Evolutionary conservation across 2,113 vertebrate genomes (phyloP).

Genomic region (Laticauda laticaudata): DNA sequence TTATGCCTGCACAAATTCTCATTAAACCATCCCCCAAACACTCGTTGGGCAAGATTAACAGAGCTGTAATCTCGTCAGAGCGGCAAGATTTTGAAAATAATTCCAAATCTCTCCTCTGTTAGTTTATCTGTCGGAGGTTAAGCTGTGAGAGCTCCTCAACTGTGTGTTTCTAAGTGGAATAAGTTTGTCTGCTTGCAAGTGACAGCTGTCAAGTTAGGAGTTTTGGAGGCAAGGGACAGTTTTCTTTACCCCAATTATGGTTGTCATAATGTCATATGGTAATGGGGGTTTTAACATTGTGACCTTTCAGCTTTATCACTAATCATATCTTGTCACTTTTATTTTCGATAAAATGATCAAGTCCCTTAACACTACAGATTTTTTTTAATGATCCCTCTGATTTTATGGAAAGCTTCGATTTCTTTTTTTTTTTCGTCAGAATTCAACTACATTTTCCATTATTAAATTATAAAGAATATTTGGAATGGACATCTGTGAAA

Average conservation of each 20-base stretch:
- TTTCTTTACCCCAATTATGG: neutral
- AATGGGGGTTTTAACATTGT: neutral
- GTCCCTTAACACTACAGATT: neutral
- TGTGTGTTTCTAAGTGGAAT: neutral
- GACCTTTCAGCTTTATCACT: neutral
- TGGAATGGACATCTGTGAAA: neutral
- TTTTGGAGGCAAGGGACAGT: neutral
- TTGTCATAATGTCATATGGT: neutral
- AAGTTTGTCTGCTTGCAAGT: neutral
- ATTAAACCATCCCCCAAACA: conserved; percentile 29
- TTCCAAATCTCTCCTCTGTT: conserved; percentile 30
- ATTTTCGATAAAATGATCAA: neutral
- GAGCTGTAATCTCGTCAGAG: conserved; percentile 11
- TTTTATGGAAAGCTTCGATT: neutral
- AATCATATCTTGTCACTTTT: neutral
- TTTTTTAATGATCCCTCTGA: neutral
- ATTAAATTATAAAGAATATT: neutral
- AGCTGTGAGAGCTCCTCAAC: neutral
- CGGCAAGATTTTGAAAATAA: conserved; percentile 30
- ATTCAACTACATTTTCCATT: neutral
- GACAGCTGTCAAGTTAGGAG: neutral
- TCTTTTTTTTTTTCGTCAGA: neutral
- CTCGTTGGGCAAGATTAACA: conserved; percentile 20
- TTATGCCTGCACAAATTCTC: conserved; percentile 27
- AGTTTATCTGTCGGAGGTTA: conserved; percentile 23